A percentile compares a stretch with the other conserved stretches of the same genome.
Evolutionary conservation across 2,888 invertebrate species (phyloP).

Genomic region (Nomada flava): DNA sequence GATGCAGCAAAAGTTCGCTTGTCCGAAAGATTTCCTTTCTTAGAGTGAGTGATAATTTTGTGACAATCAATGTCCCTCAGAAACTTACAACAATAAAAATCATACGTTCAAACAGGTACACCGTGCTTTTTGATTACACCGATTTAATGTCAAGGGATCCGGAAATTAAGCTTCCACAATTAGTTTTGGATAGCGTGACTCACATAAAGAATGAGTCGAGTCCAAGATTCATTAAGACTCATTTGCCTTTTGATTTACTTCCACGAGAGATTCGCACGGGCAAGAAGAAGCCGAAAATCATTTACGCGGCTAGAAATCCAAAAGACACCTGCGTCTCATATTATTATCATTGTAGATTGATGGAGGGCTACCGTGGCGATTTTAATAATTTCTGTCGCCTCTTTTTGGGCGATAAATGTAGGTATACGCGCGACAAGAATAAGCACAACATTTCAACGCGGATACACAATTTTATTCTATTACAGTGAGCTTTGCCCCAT

Average conservation of each 20-base stretch:
- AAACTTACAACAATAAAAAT: background rate
- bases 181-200: slow-evolving; percentile 73
- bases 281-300: slow-evolving; percentile 85
- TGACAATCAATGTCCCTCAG: background rate
- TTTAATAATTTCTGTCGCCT: slow-evolving; percentile 87
- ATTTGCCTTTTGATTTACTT: slow-evolving; percentile 87
- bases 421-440: slow-evolving; percentile 49
- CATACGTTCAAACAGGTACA: slow-evolving; percentile 11
- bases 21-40: slow-evolving; percentile 85
- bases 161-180: slow-evolving; percentile 37
- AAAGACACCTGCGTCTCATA: slow-evolving; percentile 90
- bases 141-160: slow-evolving; percentile 12
- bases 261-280: slow-evolving; percentile 85
- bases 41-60: slow-evolving; percentile 73
- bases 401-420: slow-evolving; percentile 87
- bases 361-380: slow-evolving; percentile 85
- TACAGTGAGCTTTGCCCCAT: slow-evolving; percentile 72
- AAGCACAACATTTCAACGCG: background rate
- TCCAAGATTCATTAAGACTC: slow-evolving; percentile 88
- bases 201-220: slow-evolving; percentile 83
- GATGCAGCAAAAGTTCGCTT: slow-evolving; percentile 88
- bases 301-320: slow-evolving; percentile 90
- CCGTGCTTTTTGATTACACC: slow-evolving; percentile 38
- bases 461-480: background rate
- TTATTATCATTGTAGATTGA: slow-evolving; percentile 88